Evolutionary conservation across 2,113 vertebrate species (phyloP).

Genomic region (Erythrocercus mccallii): DNA sequence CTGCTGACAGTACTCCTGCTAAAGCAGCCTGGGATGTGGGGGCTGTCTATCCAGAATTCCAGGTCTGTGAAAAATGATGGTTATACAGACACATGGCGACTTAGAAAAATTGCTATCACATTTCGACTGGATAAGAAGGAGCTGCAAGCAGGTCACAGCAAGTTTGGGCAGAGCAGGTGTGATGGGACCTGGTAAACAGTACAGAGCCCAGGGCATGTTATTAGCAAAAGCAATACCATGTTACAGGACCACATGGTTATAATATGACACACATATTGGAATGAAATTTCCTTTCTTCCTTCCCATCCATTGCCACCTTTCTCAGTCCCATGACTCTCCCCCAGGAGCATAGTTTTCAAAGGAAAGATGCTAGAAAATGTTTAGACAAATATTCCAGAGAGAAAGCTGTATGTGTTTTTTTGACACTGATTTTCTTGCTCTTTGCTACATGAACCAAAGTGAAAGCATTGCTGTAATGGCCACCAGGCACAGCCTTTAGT

Average conservation of each 20-base stretch:
- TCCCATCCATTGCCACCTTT: background rate
- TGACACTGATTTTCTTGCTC: background rate
- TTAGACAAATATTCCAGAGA: background rate
- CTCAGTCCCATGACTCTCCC: background rate
- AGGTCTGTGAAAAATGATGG: background rate
- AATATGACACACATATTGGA: background rate
- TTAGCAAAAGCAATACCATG: background rate
- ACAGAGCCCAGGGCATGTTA: background rate
- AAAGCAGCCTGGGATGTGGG: background rate
- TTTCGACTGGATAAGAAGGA: background rate
- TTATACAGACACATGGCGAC: background rate
- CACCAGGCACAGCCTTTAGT: background rate
- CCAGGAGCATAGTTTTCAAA: fast-evolving
- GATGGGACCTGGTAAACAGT: background rate
- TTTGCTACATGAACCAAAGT: background rate
- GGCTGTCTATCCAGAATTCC: background rate
- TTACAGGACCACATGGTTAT: background rate
- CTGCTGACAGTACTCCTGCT: background rate
- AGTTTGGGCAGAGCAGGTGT: background rate
- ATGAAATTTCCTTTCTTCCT: background rate
- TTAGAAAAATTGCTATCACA: background rate
- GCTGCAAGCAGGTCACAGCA: background rate
- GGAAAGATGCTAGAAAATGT: background rate
- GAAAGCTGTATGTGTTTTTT: background rate
- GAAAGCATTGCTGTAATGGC: background rate